Evolutionary conservation across 2,888 invertebrate species (phyloP).

Genomic region (Coelogynopora nodosa): DNA sequence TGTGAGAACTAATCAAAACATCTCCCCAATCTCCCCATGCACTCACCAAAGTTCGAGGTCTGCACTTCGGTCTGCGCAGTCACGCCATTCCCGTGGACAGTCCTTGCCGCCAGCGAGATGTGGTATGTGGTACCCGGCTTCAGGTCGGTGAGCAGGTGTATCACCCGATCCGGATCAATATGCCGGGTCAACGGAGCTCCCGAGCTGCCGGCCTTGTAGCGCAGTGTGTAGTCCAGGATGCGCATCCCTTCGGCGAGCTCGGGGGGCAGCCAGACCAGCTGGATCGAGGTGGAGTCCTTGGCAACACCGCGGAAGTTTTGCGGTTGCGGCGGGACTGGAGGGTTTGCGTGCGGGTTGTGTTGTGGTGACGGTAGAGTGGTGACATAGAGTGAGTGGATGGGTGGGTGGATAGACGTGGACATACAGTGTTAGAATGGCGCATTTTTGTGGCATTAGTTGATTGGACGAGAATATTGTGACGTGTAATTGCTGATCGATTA

Average conservation of each 20-base stretch:
- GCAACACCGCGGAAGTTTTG: constrained; percentile 41
- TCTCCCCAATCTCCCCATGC: no score
- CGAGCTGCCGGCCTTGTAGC: constrained; percentile 23
- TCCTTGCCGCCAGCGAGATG: constrained; percentile 33
- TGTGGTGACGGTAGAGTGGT: no score
- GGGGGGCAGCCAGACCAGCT: constrained; percentile 40
- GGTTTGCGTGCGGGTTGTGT: neutral
- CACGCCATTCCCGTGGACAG: constrained; percentile 34
- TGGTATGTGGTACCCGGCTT: constrained; percentile 30
- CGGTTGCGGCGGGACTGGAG: constrained; percentile 39
- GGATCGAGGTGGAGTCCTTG: constrained; percentile 20
- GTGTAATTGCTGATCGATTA: no score
- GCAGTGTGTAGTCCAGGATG: constrained; percentile 16
- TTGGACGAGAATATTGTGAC: no score
- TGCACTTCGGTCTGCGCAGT: constrained; percentile 38
- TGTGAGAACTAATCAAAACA: no score
- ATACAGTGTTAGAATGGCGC: no score
- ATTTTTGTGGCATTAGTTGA: no score
- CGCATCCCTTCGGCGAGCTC: neutral
- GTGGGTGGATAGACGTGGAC: no score
- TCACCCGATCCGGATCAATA: neutral
- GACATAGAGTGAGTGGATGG: no score
- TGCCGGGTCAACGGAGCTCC: neutral
- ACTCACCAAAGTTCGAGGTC: constrained; percentile 36
- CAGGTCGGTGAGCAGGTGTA: constrained; percentile 12